phyloP scores from a whole-genome alignment of 2,797 vertebrate species.

The Benthosema pterotum region DNA sequence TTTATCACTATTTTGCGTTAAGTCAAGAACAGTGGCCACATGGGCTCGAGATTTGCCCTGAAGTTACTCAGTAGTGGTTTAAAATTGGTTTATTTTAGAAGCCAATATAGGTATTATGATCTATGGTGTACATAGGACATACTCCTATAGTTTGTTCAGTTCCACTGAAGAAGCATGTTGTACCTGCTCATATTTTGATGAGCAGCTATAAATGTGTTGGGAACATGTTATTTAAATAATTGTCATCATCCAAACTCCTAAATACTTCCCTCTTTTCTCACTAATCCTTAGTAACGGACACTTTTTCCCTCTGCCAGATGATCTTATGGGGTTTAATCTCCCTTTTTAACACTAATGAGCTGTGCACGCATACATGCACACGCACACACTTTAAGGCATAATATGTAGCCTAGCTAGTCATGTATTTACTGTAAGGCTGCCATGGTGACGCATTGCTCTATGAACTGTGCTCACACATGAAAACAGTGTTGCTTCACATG shows the following conservation, averaged over 20 bases:
- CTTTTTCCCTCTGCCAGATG: constrained; percentile 22
- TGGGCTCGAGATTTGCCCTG: no score
- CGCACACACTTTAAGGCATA: constrained; percentile 15
- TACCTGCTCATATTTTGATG: background rate
- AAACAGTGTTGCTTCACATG: background rate
- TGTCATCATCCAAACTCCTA: constrained; percentile 25
- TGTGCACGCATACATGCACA: background rate
- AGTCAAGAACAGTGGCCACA: no score
- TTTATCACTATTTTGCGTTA: no score
- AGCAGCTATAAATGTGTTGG: no score
- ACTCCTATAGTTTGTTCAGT: no score
- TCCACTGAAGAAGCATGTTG: no score
- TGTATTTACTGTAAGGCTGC: constrained; percentile 6
- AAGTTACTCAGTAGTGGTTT: constrained; percentile 9
- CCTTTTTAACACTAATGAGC: constrained; percentile 28
- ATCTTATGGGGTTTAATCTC: constrained; percentile 29
- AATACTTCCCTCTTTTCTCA: background rate
- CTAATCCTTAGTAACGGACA: constrained; percentile 42
- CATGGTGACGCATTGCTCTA: no score
- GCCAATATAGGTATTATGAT: no score
- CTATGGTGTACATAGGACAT: no score
- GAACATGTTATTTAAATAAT: constrained; percentile 23
- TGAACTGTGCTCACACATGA: constrained; percentile 6
- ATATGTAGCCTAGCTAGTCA: constrained; percentile 3
- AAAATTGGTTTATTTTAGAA: constrained; percentile 1